Evolutionary conservation across 1,140 invertebrate genomes (phyloP), one percentile per base, ranked within the genome.

Genomic region (Zaprionus vittiger): DNA sequence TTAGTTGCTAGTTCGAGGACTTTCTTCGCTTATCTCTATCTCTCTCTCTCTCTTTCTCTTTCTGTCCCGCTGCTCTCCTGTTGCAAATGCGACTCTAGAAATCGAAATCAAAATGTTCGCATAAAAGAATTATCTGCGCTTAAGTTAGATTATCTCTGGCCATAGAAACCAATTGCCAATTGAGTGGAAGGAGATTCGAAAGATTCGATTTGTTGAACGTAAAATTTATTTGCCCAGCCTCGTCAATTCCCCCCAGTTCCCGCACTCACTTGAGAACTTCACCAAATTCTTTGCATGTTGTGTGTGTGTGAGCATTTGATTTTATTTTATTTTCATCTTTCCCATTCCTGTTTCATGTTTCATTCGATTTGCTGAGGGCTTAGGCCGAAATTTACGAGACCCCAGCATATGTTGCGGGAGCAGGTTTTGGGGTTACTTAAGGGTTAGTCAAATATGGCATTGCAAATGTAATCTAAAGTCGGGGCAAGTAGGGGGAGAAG

Each of bases 61-160:
- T 24, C 20, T 54, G 14, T 34, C 20, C 26, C n/a, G 26, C 12
- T 17, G 22, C 28, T 7, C 24, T 59, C 7, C 34, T 49, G 72
- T 77, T 79, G 81, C 74, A 83, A 89, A 75, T 73, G 85, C 71
- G 72, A 75, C 67, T 75, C 76, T 59, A 77, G 65, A 62, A 72
- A 73, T 77, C 64, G 75, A 89, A 90, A 89, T 89, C 84, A 89
- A 89, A 89, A 89, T 87, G 84, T 90, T 79, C 85, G 71, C 82
- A 89, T 89, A 89, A 89, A 90, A 90, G 85, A 90, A 89, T 89
- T 89, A 89, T 89, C 85, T 90, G 75, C 81, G 79, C 85, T 89
- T 89, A 90, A 90, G 85, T 89, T 90, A 79, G 85, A 89, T 90
- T 89, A 89, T 89, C 85, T 78, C 57, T 77, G 73, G 75, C 76